phyloP scores from a whole-genome alignment of 2,888 invertebrate species.

The Zeuzera pyrina region DNA sequence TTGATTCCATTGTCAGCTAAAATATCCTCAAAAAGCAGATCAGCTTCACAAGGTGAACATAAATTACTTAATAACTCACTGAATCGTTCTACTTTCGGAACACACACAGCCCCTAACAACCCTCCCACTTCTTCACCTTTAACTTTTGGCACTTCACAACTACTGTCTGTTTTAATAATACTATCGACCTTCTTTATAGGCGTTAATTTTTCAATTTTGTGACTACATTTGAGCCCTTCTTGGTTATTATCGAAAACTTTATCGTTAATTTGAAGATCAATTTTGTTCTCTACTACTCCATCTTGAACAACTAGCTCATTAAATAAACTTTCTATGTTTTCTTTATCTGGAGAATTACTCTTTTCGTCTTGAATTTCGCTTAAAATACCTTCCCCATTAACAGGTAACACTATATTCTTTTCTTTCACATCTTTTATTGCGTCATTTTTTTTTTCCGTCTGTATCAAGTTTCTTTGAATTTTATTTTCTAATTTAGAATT shows the following conservation, averaged over 20 bases:
- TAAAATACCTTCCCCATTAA: constrained; percentile 49
- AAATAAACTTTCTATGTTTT: constrained; percentile 55
- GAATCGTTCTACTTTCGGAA: constrained; percentile 65
- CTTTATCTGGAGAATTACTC: constrained; percentile 39
- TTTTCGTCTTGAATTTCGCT: constrained; percentile 49
- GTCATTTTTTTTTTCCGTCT: constrained; percentile 26
- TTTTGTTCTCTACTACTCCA: constrained; percentile 25
- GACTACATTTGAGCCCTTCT: constrained; percentile 42
- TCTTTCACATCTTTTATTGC: neutral
- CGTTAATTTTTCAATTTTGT: constrained; percentile 22
- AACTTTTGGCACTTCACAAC: constrained; percentile 57
- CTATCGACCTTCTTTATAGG: constrained; percentile 26
- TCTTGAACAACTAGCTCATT: constrained; percentile 44
- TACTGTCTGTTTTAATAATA: constrained; percentile 39
- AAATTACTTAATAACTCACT: constrained; percentile 68
- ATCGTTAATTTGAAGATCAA: constrained; percentile 32
- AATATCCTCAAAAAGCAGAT: constrained; percentile 60
- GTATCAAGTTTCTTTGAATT: constrained; percentile 27
- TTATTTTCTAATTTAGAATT: constrained; percentile 35
- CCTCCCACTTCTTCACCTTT: constrained; percentile 42
- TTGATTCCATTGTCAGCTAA: constrained; percentile 58
- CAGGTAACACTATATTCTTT: constrained; percentile 26
- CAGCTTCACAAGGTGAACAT: constrained; percentile 64
- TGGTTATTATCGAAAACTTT: constrained; percentile 16
- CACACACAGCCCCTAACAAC: constrained; percentile 61